Evolutionary conservation across 2,888 invertebrate genomes (phyloP).

Genomic region (Anoncus sp.): DNA sequence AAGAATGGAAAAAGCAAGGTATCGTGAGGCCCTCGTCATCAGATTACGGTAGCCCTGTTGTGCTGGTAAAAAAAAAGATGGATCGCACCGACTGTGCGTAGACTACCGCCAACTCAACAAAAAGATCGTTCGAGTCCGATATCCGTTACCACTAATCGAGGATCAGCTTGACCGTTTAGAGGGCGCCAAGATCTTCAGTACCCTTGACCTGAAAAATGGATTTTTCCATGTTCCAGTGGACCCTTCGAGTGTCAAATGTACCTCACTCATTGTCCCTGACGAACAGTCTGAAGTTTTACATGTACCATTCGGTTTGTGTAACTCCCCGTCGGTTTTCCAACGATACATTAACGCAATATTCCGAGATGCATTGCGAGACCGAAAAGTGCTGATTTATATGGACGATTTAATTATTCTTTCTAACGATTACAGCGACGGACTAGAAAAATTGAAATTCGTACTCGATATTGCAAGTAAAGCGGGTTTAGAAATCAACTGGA

Average conservation of each 20-base stretch:
- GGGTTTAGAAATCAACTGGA: conserved; percentile 6
- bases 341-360: conserved; percentile 2
- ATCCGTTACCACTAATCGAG: conserved; percentile 56
- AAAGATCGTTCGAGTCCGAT: conserved; percentile 68
- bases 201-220: conserved; percentile 54
- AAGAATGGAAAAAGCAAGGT: conserved; percentile 68
- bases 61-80: conserved; percentile 69
- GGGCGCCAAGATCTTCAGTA: conserved; percentile 48
- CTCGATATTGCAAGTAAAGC: conserved; percentile 11
- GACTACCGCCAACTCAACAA: conserved; percentile 79
- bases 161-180: conserved; percentile 44
- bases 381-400: no score
- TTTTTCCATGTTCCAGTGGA: conserved; percentile 60
- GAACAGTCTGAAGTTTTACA: background rate
- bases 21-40: conserved; percentile 70
- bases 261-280: conserved; percentile 41
- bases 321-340: conserved; percentile 9
- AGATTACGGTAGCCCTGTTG: conserved; percentile 71
- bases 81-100: conserved; percentile 70
- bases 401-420: no score
- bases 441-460: conserved; percentile 5
- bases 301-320: background rate
- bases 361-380: background rate
- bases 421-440: background rate
- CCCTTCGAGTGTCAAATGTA: conserved; percentile 17